These are phyloP conservation scores for Alosa sapidissima DNA, from an alignment of 2,797 vertebrate genomes.

Conservation along the genomic window DNA sequence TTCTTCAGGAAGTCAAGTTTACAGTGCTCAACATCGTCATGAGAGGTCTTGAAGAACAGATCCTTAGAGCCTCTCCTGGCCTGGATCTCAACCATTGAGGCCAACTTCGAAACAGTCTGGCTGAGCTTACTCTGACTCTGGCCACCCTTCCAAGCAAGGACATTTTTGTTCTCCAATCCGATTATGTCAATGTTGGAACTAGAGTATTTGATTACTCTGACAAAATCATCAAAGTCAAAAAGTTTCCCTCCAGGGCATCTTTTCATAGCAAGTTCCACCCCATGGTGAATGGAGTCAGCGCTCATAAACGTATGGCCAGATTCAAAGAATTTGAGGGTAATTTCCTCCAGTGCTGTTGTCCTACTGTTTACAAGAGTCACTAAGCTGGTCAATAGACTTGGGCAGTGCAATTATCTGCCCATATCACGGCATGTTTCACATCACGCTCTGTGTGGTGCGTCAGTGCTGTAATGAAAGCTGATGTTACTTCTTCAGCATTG, in stretches of 20 bases:
- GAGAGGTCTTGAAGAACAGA: not conserved
- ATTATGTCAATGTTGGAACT: not conserved
- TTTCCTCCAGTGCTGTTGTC: not conserved
- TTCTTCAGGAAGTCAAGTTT: too few species aligned
- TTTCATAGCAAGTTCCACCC: not conserved
- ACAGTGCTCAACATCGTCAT: not conserved
- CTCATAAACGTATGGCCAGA: not conserved
- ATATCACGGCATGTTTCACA: not conserved
- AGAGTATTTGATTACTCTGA: not conserved
- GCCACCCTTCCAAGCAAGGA: not conserved
- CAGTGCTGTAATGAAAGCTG: not conserved
- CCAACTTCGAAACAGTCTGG: too few species aligned
- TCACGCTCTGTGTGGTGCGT: not conserved
- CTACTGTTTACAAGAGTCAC: not conserved
- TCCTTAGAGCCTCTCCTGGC: not conserved
- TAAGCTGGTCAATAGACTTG: not conserved
- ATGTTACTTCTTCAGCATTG: not conserved
- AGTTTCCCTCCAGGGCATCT: not conserved
- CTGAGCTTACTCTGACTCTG: not conserved
- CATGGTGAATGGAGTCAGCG: not conserved
- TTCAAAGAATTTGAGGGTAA: constrained; percentile 7
- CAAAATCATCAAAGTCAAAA: not conserved
- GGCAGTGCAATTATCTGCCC: not conserved
- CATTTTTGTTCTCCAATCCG: not conserved
- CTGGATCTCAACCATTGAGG: not conserved